Percentiles rank a stretch among this genome's conserved stretches.
Conservation (phyloP, 2,888 invertebrate genomes). For the Pilophorus perplexus region DNA sequence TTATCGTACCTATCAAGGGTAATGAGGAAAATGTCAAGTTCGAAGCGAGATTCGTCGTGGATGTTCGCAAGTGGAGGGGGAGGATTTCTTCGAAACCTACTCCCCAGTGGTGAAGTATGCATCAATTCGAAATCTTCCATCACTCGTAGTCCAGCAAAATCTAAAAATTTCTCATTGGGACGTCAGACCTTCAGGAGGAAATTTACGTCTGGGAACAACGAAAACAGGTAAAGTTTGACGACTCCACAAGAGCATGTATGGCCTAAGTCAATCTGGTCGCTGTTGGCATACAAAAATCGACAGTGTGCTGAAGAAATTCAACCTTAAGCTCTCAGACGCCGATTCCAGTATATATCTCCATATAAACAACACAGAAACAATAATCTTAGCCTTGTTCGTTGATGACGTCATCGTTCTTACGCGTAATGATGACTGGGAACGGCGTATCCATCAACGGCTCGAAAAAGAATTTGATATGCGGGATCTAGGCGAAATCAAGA, state of each 20-base stretch:
- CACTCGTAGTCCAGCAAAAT: constrained; percentile 39
- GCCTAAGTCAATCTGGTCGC: neutral
- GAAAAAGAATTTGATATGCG: neutral
- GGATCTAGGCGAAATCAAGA: neutral
- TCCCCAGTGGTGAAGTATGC: constrained; percentile 49
- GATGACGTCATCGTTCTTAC: neutral
- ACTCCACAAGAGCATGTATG: neutral
- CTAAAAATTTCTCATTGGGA: constrained; percentile 41
- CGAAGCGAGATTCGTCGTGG: constrained; percentile 49
- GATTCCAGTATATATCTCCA: neutral
- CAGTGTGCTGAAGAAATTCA: neutral
- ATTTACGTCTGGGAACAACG: constrained; percentile 38
- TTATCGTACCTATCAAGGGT: constrained; percentile 47
- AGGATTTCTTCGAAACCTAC: constrained; percentile 49
- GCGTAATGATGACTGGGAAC: neutral
- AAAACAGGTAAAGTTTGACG: constrained; percentile 36
- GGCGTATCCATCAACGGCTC: neutral
- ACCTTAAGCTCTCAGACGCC: neutral
- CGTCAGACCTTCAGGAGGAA: constrained; percentile 43
- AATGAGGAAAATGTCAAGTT: constrained; percentile 44
- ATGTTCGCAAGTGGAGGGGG: constrained; percentile 48
- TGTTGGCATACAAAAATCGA: constrained; percentile 12
- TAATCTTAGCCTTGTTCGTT: neutral
- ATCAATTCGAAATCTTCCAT: constrained; percentile 47
- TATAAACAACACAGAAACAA: neutral